Percentiles rank a stretch among this genome's conserved stretches.
These are phyloP conservation scores for Aspiorhynchus laticeps DNA, from an alignment of 2,113 vertebrate genomes.

Conservation along the genomic window DNA sequence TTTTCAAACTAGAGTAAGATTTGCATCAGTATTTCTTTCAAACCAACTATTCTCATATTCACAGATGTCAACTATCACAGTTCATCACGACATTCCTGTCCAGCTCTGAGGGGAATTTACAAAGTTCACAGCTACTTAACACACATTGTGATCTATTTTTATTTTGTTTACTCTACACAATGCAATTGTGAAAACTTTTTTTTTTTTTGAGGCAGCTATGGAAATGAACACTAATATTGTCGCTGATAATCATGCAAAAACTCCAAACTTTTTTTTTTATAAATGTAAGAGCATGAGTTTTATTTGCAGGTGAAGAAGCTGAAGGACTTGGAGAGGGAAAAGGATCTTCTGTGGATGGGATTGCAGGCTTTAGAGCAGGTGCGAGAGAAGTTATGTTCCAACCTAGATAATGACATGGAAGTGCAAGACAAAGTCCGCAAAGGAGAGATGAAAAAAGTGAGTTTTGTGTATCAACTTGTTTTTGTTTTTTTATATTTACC, in stretches of 20 bases:
- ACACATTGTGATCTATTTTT: conserved; percentile 37
- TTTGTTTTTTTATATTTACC: background rate
- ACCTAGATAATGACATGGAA: background rate
- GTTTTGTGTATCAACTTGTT: background rate
- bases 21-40: background rate
- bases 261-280: background rate
- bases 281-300: background rate
- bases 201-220: background rate
- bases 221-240: background rate
- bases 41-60: background rate
- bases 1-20: background rate
- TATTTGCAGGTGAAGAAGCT: conserved; percentile 45
- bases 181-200: background rate
- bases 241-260: background rate
- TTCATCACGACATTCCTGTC: conserved; percentile 11
- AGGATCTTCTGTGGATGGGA: conserved; percentile 34
- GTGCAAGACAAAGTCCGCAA: background rate
- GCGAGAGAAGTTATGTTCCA: background rate
- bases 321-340: conserved; percentile 47
- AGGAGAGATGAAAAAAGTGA: background rate
- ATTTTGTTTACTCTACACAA: background rate
- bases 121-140: conserved; percentile 24
- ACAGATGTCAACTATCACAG: conserved; percentile 15
- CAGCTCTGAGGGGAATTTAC: background rate
- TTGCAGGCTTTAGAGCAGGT: conserved; percentile 31